Evolutionary conservation across 2,113 vertebrate species (phyloP).

Genomic region (Coptodon rendalli): DNA sequence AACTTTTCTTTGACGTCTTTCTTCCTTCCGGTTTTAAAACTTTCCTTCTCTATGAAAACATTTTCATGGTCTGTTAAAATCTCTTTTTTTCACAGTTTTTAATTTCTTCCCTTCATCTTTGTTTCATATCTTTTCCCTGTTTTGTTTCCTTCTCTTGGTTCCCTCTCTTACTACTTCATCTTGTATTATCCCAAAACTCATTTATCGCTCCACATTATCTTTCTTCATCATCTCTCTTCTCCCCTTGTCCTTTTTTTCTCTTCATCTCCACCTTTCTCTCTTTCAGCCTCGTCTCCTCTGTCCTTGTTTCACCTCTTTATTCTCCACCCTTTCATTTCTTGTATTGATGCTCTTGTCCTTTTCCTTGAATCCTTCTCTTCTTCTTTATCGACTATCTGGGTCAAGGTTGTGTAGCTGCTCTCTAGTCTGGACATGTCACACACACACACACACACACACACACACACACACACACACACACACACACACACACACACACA

Average conservation of each 20-base stretch:
- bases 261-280: too few relatives aligned
- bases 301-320: not conserved
- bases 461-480: accelerated
- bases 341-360: not conserved
- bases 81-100: not conserved
- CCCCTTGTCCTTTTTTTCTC: not conserved
- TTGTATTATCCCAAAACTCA: not conserved
- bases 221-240: not conserved
- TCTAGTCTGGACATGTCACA: not conserved
- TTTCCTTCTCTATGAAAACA: not conserved
- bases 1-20: not conserved
- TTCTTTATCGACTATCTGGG: conserved; percentile 24
- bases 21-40: not conserved
- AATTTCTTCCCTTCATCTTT: not conserved
- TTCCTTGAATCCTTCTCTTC: not conserved
- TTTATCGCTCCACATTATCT: not conserved
- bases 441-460: accelerated
- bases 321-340: not conserved
- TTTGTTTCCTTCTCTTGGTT: not conserved
- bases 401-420: conserved; percentile 39
- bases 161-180: not conserved
- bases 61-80: not conserved
- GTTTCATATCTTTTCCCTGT: not conserved
- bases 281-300: not conserved
- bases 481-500: not conserved